Evolutionary conservation across 2,888 invertebrate species (phyloP), one percentile per base, ranked within the genome.

Genomic region (Idaea aversata): DNA sequence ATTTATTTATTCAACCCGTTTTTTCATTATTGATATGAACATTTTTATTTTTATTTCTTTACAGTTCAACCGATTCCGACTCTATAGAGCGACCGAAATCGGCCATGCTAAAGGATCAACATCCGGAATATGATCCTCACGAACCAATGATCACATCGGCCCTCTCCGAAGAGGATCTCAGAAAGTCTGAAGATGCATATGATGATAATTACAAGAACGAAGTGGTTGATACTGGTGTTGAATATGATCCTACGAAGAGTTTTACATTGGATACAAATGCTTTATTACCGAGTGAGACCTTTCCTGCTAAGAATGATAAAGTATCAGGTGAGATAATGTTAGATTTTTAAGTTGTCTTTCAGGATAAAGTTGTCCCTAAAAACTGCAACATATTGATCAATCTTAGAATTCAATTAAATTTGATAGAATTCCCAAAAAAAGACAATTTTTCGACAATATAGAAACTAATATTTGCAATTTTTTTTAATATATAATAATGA

Each of bases 121-220:
- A 93, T 66, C 93, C 93, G 0, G 93, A 91, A 70, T 93, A 93
- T 68, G 93, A 93, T 72, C 93, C 93, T 0, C 93, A 93, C 72
- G 93, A 92, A 74, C 91, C 92, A 13, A 93, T 93, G 93, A 91
- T 93, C 70, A 93, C 93, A 0, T 93, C 93, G 0, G 93, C 93
- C 5, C 88, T 91, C 70, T 92, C 92, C 3, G 93, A 93, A 70
- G 93, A 93, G 69, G 93, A 92, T 70, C 77, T 93, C 34, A 79
- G 90, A 58, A 92, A 91, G 72, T 88, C 93, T 0, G 92, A 91
- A 61, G 92, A 92, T 63, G 83, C 88, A 5, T 91, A 84, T 67
- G 92, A 90, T 34, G 90, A 91, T 61, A 81, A 73, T 25, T 91
- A 84, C 67, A 87, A 87, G 66, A 85, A 80, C 69, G 90, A 90